Conservation (phyloP, 2,797 vertebrate genomes). For the Octomys mimax region DNA sequence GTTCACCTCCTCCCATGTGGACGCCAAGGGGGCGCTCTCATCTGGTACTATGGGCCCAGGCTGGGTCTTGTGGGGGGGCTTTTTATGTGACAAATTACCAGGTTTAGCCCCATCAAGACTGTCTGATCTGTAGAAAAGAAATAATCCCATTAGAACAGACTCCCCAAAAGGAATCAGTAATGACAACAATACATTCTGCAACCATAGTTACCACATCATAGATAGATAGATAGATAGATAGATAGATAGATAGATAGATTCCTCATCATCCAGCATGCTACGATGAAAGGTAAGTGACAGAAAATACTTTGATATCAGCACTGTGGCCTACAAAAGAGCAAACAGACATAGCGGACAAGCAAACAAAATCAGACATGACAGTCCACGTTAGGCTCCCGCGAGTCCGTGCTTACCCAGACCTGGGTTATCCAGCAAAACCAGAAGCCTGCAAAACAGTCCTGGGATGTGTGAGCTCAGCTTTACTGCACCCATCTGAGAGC, state of each 20-base stretch:
- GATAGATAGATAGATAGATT: background rate
- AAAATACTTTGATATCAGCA: background rate
- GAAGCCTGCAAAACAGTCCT: background rate
- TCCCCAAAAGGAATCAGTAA: background rate
- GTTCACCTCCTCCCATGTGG: constrained; percentile 83
- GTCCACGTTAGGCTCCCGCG: background rate
- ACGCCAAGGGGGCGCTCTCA: background rate
- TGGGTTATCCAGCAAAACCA: background rate
- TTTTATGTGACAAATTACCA: constrained; percentile 77
- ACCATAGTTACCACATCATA: background rate
- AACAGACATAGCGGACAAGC: background rate
- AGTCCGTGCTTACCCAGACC: background rate
- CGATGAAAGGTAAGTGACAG: background rate
- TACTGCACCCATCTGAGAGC: accelerated
- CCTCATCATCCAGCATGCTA: background rate
- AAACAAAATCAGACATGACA: constrained; percentile 20
- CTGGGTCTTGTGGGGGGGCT: constrained; percentile 78
- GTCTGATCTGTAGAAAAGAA: constrained; percentile 60
- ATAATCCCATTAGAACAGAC: constrained; percentile 4
- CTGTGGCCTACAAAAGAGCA: background rate
- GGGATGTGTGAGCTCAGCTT: too few species aligned
- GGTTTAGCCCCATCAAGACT: constrained; percentile 61
- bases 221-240: accelerated
- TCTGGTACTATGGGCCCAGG: background rate
- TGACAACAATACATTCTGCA: background rate